Percentiles rank a stretch among this genome's conserved stretches.
These are phyloP conservation scores for Drosophila eugracilis DNA, from an alignment of 1,140 invertebrate genomes.

Conservation along the genomic window DNA sequence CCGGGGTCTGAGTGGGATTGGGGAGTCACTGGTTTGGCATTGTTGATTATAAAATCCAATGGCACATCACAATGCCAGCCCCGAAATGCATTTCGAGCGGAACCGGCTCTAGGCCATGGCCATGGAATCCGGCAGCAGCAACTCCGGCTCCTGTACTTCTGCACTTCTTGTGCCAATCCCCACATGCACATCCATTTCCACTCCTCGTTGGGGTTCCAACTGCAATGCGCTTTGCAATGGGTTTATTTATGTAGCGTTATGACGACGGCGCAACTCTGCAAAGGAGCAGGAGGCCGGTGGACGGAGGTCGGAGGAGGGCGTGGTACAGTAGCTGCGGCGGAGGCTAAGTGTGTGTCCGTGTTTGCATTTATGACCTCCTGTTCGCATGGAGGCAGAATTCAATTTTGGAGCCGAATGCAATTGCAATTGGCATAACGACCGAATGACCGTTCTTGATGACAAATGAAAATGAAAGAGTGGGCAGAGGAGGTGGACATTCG, in stretches of 20 bases:
- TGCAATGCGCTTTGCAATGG: conserved; percentile 74
- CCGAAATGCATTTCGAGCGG: conserved; percentile 63
- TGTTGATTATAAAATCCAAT: conserved; percentile 83
- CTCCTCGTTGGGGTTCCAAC: conserved; percentile 27
- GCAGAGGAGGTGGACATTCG: background rate
- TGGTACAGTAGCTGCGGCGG: conserved; percentile 11
- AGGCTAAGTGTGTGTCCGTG: conserved; percentile 13
- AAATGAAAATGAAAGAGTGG: conserved; percentile 77
- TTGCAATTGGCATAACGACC: conserved; percentile 75
- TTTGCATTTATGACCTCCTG: conserved; percentile 52
- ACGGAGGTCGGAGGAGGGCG: conserved; percentile 14
- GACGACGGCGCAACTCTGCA: conserved; percentile 55
- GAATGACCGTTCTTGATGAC: conserved; percentile 70
- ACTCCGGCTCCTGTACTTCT: conserved; percentile 4
- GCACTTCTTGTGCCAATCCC: conserved; percentile 10
- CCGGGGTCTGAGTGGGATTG: conserved; percentile 4
- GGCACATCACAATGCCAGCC: conserved; percentile 62
- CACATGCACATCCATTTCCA: conserved; percentile 15
- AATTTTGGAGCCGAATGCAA: conserved; percentile 75
- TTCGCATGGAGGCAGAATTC: conserved; percentile 51
- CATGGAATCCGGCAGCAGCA: conserved; percentile 11
- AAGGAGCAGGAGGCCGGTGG: too few species aligned
- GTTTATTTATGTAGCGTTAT: conserved; percentile 82
- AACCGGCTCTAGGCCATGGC: conserved; percentile 47
- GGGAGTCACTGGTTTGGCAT: conserved; percentile 67